Conservation (phyloP, 2,888 invertebrate species). For the Chydorus sphaericus region DNA sequence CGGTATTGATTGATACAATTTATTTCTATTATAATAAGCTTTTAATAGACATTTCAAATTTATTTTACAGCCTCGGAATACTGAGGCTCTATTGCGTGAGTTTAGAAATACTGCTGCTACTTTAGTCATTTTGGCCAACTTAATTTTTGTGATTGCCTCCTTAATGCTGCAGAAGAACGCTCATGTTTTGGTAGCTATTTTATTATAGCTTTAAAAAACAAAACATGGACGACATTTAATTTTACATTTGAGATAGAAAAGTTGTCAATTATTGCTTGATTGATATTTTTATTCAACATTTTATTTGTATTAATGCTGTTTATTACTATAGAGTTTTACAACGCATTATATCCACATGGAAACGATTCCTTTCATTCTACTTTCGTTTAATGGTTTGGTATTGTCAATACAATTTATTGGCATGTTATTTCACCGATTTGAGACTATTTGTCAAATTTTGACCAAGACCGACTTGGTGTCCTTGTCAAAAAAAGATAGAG, state of each 20-base stretch:
- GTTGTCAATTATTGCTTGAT: no score
- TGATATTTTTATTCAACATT: no score
- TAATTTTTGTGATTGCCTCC: conserved; percentile 39
- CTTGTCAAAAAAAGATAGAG: conserved; percentile 4
- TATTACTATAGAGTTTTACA: conserved; percentile 9
- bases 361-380: conserved; percentile 33
- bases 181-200: no score
- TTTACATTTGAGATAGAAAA: no score
- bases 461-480: conserved; percentile 30
- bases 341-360: conserved; percentile 28
- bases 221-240: no score
- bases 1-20: conserved; percentile 19
- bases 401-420: conserved; percentile 33
- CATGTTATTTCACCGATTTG: conserved; percentile 34
- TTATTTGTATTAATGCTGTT: no score
- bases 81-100: conserved; percentile 28
- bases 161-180: conserved; percentile 37
- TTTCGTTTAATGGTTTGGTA: conserved; percentile 33
- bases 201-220: no score
- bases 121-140: conserved; percentile 39
- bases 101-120: conserved; percentile 33
- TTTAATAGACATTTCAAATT: no score
- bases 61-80: conserved; percentile 20
- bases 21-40: no score
- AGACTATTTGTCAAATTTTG: conserved; percentile 34